These are phyloP conservation scores for Helostoma temminkii DNA, from an alignment of 2,797 vertebrate species.

Conservation along the genomic window DNA sequence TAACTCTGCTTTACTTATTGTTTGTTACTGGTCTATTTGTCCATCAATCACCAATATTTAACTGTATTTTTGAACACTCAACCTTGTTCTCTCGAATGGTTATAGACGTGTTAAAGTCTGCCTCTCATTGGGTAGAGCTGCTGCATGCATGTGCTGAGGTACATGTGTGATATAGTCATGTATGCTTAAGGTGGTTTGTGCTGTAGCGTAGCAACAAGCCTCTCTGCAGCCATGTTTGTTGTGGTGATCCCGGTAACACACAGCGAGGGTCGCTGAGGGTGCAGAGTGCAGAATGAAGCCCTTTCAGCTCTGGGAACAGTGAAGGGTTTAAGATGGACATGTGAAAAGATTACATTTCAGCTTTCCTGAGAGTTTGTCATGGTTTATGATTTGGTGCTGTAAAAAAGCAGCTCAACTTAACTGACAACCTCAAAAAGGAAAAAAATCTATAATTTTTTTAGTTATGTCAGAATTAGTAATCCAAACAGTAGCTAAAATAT, in stretches of 20 bases:
- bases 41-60: not conserved
- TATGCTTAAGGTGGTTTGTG: slow-evolving; percentile 38
- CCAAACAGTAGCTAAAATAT: not conserved
- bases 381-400: not conserved
- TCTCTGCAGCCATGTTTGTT: slow-evolving; percentile 59
- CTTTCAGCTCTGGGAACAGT: slow-evolving; percentile 27
- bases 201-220: slow-evolving; percentile 46
- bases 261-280: slow-evolving; percentile 20
- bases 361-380: not conserved
- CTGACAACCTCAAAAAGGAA: not conserved
- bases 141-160: slow-evolving; percentile 1
- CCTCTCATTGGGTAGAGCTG: not conserved
- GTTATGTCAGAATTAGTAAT: too few relatives aligned
- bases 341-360: slow-evolving; percentile 10
- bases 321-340: not conserved
- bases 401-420: not conserved
- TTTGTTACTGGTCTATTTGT: not conserved
- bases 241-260: slow-evolving; percentile 56
- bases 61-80: too few relatives aligned
- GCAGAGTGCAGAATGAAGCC: not conserved
- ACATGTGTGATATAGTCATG: slow-evolving; percentile 10
- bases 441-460: not conserved
- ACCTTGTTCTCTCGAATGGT: too few relatives aligned
- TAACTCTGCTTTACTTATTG: slow-evolving; percentile 1
- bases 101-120: too few relatives aligned